Conservation (phyloP, 2,113 vertebrate genomes). For the Cinclus cinclus region DNA sequence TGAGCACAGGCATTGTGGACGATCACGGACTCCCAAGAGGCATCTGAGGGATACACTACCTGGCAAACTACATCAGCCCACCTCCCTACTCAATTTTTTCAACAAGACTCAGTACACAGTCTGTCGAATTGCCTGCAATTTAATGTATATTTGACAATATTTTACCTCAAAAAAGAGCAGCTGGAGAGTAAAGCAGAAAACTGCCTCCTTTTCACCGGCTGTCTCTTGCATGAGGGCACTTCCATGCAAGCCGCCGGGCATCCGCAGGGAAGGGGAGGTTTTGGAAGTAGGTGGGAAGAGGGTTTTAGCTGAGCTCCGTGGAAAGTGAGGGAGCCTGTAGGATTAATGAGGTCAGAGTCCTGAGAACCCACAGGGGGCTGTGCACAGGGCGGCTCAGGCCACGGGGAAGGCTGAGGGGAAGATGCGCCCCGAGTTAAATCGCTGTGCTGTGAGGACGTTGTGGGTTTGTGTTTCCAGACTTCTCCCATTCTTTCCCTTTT, state of each 20-base stretch:
- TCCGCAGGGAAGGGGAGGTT: fast-evolving
- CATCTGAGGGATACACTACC: fast-evolving
- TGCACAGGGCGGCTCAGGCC: background rate
- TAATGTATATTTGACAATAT: background rate
- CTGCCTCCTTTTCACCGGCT: fast-evolving
- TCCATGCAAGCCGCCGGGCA: fast-evolving
- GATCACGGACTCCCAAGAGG: background rate
- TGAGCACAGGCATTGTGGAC: background rate
- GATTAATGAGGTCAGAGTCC: fast-evolving
- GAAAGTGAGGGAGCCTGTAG: fast-evolving
- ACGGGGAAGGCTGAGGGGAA: background rate
- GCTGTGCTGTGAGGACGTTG: background rate
- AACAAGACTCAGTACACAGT: background rate
- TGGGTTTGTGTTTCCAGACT: background rate
- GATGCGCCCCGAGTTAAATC: fast-evolving
- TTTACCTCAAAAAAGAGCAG: background rate
- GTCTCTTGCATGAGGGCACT: fast-evolving
- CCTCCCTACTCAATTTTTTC: background rate
- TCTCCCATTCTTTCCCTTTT: background rate
- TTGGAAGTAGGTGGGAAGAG: fast-evolving
- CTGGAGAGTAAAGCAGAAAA: background rate
- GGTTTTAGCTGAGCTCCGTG: fast-evolving
- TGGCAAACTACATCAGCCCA: background rate
- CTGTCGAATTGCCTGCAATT: background rate
- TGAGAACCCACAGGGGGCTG: fast-evolving